Evolutionary conservation across 2,113 vertebrate genomes (phyloP).

Genomic region (Lota lota): DNA sequence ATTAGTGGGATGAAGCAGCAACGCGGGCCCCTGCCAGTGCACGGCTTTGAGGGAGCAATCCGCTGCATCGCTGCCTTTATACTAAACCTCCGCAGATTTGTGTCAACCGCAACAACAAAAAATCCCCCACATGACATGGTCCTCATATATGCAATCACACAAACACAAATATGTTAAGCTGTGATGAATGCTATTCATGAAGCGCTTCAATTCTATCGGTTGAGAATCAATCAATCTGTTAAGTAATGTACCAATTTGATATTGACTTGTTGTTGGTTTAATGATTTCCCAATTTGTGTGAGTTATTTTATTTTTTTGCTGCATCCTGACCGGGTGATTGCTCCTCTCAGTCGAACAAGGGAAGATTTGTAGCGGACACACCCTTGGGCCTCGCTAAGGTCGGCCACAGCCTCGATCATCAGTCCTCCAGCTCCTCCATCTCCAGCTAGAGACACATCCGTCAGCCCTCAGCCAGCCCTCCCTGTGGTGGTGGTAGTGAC

Average conservation of each 20-base stretch:
- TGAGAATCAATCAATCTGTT: neutral
- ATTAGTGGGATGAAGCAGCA: conserved; percentile 60
- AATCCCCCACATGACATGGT: conserved; percentile 7
- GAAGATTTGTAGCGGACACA: neutral
- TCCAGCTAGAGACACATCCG: neutral
- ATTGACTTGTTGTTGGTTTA: too few relatives aligned
- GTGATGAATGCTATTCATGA: neutral
- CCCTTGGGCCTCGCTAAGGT: neutral
- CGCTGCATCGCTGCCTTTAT: conserved; percentile 35
- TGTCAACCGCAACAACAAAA: conserved; percentile 15
- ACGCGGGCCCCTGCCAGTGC: conserved; percentile 58
- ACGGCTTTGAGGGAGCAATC: conserved; percentile 50
- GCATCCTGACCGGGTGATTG: neutral
- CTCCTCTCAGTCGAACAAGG: neutral
- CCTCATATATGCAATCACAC: conserved; percentile 1
- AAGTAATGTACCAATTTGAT: too few relatives aligned
- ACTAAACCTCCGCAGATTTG: conserved; percentile 24
- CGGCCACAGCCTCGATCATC: neutral
- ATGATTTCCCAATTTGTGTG: too few relatives aligned
- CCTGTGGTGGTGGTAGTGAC: conserved; percentile 5
- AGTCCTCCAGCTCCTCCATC: neutral
- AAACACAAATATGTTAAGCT: conserved; percentile 9
- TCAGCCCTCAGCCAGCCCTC: conserved; percentile 18
- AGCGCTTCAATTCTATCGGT: neutral
- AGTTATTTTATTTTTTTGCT: neutral